Percentiles rank a stretch among this genome's conserved stretches.
These are phyloP conservation scores for Poecilia gillii DNA, from an alignment of 2,797 vertebrate genomes.

Conservation along the genomic window DNA sequence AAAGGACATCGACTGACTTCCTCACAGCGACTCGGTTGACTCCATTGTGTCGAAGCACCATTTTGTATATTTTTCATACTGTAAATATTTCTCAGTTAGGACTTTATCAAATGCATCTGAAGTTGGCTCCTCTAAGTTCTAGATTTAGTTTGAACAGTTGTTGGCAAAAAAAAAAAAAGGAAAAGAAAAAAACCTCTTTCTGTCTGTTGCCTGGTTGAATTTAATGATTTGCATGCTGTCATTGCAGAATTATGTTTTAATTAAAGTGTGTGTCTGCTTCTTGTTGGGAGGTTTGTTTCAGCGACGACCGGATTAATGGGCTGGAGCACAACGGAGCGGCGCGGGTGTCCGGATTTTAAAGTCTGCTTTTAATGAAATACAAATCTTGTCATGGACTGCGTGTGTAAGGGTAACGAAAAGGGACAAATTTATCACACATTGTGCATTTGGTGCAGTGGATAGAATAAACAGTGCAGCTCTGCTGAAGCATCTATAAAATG, in stretches of 20 bases:
- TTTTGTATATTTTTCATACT: conserved; percentile 82
- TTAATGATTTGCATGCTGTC: conserved; percentile 82
- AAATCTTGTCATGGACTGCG: conserved; percentile 65
- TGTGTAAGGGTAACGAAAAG: conserved; percentile 39
- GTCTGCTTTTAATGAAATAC: conserved; percentile 70
- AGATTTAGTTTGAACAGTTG: conserved; percentile 74
- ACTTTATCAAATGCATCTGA: conserved; percentile 66
- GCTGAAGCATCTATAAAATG: conserved; percentile 65
- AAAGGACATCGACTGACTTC: conserved; percentile 41
- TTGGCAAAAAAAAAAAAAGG: conserved; percentile 26
- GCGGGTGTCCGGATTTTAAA: conserved; percentile 68
- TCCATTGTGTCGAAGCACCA: conserved; percentile 74
- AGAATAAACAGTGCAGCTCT: conserved; percentile 79
- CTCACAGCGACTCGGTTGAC: conserved; percentile 54
- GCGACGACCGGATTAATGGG: conserved; percentile 45
- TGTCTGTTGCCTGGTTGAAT: conserved; percentile 79
- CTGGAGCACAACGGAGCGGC: conserved; percentile 48
- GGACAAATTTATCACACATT: conserved; percentile 66
- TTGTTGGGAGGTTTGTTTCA: conserved; percentile 67
- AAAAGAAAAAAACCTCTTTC: conserved; percentile 58
- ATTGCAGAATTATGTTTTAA: conserved; percentile 77
- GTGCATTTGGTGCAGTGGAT: conserved; percentile 79
- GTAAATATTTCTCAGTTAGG: conserved; percentile 77
- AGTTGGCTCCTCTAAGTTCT: conserved; percentile 75
- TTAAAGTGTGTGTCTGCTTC: conserved; percentile 79